These are phyloP conservation scores for Cerastoderma edule DNA, from an alignment of 2,888 invertebrate genomes.

Conservation along the genomic window DNA sequence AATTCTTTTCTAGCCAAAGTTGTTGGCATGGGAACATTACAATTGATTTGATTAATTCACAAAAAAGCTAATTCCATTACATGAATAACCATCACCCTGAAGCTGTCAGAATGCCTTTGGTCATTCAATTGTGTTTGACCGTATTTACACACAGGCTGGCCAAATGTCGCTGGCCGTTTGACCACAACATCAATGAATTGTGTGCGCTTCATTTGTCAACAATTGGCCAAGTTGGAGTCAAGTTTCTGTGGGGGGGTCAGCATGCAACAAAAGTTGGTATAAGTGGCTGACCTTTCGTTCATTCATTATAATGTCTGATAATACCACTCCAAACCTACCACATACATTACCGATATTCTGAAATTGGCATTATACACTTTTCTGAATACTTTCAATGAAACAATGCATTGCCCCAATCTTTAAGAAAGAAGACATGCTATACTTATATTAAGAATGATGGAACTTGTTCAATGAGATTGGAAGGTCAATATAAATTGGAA, in stretches of 20 bases:
- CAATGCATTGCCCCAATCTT: no score
- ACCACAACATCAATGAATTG: constrained; percentile 18
- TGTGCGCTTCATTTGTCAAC: constrained; percentile 21
- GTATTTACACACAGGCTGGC: constrained; percentile 11
- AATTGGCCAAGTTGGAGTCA: constrained; percentile 2
- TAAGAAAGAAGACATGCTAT: no score
- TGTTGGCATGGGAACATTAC: constrained; percentile 17
- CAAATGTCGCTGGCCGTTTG: constrained; percentile 20
- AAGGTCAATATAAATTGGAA: no score
- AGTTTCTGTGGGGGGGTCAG: not conserved
- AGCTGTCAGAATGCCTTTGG: constrained; percentile 15
- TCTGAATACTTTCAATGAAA: no score
- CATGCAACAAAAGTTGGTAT: constrained; percentile 7
- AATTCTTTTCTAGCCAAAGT: not conserved
- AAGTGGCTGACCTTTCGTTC: no score
- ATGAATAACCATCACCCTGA: constrained; percentile 12
- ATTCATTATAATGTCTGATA: no score
- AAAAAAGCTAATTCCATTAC: constrained; percentile 25
- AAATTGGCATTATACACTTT: no score
- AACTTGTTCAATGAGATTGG: no score
- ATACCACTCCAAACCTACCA: no score
- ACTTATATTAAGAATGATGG: no score
- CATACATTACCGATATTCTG: no score
- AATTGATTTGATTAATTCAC: constrained; percentile 10
- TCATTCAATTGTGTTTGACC: constrained; percentile 9